A percentile compares a stretch with the other conserved stretches of the same genome.
These are phyloP conservation scores for Sternotherus odoratus DNA, from an alignment of 2,797 vertebrate species.

Conservation along the genomic window DNA sequence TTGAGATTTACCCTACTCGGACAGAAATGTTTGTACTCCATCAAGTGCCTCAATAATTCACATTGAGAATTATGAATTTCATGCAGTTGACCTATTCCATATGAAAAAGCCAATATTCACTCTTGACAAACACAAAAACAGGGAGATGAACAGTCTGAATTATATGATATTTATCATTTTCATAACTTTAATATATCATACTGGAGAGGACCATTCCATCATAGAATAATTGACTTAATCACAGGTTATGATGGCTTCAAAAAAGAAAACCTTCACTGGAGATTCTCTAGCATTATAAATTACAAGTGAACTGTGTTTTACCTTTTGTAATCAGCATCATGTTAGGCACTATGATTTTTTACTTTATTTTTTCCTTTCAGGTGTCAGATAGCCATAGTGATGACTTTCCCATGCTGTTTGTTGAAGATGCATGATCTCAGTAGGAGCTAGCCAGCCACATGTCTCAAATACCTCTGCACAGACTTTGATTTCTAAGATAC, in stretches of 20 bases:
- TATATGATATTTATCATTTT: background rate
- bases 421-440: background rate
- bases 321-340: background rate
- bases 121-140: background rate
- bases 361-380: background rate
- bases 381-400: background rate
- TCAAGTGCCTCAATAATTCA: background rate
- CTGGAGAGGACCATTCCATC: background rate
- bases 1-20: background rate
- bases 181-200: background rate
- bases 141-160: background rate
- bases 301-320: background rate
- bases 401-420: background rate
- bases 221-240: background rate
- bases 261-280: background rate
- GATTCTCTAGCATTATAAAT: background rate
- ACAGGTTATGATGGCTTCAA: background rate
- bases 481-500: background rate
- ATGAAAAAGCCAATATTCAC: background rate
- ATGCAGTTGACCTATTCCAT: fast-evolving
- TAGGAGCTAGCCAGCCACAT: background rate
- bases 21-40: background rate
- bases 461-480: background rate
- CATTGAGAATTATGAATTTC: background rate
- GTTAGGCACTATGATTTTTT: background rate